Evolutionary conservation across 2,113 vertebrate species (phyloP).

Genomic region (Bubo blakistoni): DNA sequence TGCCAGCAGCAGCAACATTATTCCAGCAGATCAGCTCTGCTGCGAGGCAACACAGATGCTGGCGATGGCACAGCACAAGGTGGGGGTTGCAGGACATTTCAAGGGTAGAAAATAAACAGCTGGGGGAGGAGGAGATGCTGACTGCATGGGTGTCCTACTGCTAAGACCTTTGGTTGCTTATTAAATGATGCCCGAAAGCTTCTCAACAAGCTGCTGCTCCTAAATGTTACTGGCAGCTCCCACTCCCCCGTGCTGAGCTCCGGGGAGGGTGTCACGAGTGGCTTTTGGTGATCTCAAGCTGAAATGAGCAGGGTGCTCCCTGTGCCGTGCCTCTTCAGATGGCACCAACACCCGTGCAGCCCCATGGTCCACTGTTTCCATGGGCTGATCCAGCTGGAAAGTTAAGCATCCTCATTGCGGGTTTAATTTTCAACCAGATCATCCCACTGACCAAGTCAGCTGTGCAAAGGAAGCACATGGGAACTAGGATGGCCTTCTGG

Average conservation of each 20-base stretch:
- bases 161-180: slow-evolving; percentile 29
- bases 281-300: rapidly evolving
- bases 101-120: slow-evolving; percentile 51
- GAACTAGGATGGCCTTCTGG: not conserved
- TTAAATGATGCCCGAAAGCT: slow-evolving; percentile 34
- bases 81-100: slow-evolving; percentile 35
- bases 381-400: not conserved
- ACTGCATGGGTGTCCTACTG: not conserved
- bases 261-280: not conserved
- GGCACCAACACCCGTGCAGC: not conserved
- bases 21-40: not conserved
- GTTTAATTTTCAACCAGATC: not conserved
- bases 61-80: not conserved
- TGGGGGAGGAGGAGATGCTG: slow-evolving; percentile 46
- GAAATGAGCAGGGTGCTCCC: not conserved
- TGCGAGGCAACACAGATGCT: not conserved
- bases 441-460: not conserved
- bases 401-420: not conserved
- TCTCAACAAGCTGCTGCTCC: not conserved
- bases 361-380: not conserved
- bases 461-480: not conserved
- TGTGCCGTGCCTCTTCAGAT: not conserved
- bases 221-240: not conserved
- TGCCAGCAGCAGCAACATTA: not conserved
- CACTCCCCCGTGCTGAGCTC: not conserved